Conservation (phyloP, 2,888 invertebrate species). For the Neoaliturus tenellus region DNA sequence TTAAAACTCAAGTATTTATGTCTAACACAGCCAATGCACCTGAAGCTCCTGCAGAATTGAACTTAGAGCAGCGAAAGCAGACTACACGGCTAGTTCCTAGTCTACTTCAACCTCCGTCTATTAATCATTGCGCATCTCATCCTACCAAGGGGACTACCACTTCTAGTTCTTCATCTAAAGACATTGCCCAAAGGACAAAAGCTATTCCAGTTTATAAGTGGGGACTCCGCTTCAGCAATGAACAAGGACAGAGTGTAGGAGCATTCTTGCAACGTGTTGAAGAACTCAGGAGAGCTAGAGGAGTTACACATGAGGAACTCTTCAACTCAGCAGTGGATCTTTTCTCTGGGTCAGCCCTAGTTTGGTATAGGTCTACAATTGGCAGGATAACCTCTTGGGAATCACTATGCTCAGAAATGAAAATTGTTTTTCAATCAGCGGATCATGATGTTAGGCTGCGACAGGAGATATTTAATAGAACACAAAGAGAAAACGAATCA, state of each 20-base stretch:
- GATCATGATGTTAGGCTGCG: not conserved
- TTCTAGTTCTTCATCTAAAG: too few species aligned
- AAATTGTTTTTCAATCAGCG: not conserved
- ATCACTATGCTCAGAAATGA: slow-evolving; percentile 24
- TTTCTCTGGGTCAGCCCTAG: slow-evolving; percentile 62
- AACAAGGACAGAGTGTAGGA: slow-evolving; percentile 21
- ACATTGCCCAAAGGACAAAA: not conserved
- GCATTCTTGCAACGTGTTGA: slow-evolving; percentile 64
- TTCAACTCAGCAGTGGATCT: slow-evolving; percentile 63
- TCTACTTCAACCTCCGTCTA: too few species aligned
- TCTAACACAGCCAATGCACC: too few species aligned
- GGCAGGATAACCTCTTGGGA: not conserved
- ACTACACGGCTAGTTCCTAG: too few species aligned
- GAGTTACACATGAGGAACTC: slow-evolving; percentile 58
- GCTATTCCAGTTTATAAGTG: slow-evolving; percentile 19
- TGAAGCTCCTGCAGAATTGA: too few species aligned
- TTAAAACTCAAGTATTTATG: too few species aligned
- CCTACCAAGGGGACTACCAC: too few species aligned
- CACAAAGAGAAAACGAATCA: not conserved
- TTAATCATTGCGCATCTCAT: too few species aligned
- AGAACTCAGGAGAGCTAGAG: slow-evolving; percentile 61
- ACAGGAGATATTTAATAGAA: slow-evolving; percentile 2
- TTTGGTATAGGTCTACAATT: slow-evolving; percentile 68
- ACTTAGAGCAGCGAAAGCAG: too few species aligned
- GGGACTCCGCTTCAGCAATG: not conserved